These are phyloP conservation scores for Lasioglossum pauxillum DNA, from an alignment of 2,888 invertebrate genomes.

Conservation along the genomic window DNA sequence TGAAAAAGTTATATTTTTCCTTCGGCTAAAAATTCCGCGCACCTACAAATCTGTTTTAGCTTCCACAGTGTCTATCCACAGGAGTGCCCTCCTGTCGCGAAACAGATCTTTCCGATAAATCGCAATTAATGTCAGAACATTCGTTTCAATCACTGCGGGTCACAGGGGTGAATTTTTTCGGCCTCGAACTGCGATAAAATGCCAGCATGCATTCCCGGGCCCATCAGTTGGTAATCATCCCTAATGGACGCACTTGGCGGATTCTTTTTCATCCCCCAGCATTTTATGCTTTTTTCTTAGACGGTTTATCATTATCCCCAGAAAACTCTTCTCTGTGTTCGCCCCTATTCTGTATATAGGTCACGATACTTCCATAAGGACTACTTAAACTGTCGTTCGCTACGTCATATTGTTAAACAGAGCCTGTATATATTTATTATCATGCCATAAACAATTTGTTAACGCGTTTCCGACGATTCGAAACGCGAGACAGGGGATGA, in stretches of 20 bases:
- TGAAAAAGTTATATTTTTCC: neutral
- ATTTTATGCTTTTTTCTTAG: neutral
- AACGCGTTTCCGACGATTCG: constrained; percentile 11
- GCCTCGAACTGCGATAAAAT: neutral
- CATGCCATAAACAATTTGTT: neutral
- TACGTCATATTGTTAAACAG: neutral
- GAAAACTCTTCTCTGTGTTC: neutral
- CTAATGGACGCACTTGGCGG: neutral
- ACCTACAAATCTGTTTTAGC: neutral
- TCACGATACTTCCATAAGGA: neutral
- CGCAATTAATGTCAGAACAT: neutral
- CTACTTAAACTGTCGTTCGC: too few species aligned
- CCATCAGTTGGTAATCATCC: neutral
- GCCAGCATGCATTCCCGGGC: neutral
- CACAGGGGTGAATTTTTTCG: neutral
- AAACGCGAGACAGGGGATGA: neutral
- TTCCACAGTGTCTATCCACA: neutral
- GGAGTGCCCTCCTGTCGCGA: neutral
- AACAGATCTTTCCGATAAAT: neutral
- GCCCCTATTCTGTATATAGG: neutral
- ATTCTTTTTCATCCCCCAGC: neutral
- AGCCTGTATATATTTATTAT: neutral
- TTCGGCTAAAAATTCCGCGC: neutral
- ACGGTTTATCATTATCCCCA: neutral
- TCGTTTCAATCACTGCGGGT: neutral